Evolutionary conservation across 1,140 invertebrate species (phyloP).

Genomic region (Odontomachus brunneus): DNA sequence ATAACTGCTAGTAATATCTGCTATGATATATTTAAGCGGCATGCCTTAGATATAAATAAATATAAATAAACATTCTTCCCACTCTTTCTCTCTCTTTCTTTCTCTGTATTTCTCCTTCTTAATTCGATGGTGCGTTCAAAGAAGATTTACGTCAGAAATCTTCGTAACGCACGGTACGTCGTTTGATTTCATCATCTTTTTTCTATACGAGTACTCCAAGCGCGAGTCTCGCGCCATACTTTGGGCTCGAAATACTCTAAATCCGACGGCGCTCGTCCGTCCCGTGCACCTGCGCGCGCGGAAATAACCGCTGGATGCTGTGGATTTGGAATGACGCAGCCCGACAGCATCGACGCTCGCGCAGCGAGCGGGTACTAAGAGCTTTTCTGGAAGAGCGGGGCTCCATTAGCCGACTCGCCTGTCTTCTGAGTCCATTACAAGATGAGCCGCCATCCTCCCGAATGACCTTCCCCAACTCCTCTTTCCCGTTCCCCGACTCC

Average conservation of each 20-base stretch:
- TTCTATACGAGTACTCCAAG: no score
- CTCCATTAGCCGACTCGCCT: constrained; percentile 86
- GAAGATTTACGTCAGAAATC: no score
- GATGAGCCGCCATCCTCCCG: constrained; percentile 81
- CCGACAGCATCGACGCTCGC: constrained; percentile 82
- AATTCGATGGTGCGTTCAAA: no score
- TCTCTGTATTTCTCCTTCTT: no score
- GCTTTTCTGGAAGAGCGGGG: constrained; percentile 83
- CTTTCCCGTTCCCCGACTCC: constrained; percentile 61
- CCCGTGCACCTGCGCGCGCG: constrained; percentile 43
- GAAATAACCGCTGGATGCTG: constrained; percentile 58
- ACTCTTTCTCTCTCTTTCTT: no score
- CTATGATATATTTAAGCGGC: no score
- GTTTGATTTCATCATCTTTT: no score
- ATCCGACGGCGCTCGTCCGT: constrained; percentile 31
- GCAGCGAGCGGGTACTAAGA: constrained; percentile 82
- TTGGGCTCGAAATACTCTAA: constrained; percentile 29
- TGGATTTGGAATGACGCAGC: constrained; percentile 80
- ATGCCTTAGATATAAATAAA: no score
- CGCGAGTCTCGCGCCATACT: not conserved
- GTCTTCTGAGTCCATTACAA: constrained; percentile 86
- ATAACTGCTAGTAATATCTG: no score
- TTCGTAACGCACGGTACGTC: no score
- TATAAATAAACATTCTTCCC: no score
- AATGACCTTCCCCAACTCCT: constrained; percentile 68